A percentile compares a stretch with the other conserved stretches of the same genome.
Conservation (phyloP, 1,140 invertebrate species). For the Apolygus lucorum region DNA sequence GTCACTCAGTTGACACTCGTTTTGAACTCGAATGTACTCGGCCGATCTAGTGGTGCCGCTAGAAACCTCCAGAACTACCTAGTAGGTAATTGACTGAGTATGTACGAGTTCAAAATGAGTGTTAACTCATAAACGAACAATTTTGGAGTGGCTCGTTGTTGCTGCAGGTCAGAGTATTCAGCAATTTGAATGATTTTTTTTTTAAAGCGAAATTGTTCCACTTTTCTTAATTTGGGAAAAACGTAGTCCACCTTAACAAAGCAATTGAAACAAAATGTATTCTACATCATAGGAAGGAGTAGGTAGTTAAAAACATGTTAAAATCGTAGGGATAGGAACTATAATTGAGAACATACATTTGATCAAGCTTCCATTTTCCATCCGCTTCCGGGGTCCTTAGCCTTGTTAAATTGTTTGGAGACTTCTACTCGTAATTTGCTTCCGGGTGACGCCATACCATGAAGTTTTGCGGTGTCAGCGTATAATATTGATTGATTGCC, state of each 20-base stretch:
- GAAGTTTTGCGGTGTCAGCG: neutral
- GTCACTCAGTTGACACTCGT: too few species aligned
- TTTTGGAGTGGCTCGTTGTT: neutral
- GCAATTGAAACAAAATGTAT: neutral
- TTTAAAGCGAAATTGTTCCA: neutral
- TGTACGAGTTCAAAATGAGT: too few species aligned
- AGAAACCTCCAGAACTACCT: neutral
- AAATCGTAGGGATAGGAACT: neutral
- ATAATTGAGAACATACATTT: slow-evolving; percentile 4
- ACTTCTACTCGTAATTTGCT: neutral
- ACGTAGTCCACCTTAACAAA: neutral
- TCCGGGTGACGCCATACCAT: neutral
- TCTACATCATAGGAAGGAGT: neutral
- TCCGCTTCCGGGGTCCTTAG: neutral
- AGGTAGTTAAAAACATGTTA: slow-evolving; percentile 1
- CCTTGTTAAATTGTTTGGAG: neutral
- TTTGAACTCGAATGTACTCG: too few species aligned
- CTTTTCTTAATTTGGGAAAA: neutral
- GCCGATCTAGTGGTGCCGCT: too few species aligned
- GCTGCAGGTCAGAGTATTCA: neutral
- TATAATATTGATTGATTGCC: neutral
- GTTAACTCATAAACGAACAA: too few species aligned
- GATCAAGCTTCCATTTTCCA: slow-evolving; percentile 5
- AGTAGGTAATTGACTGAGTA: too few species aligned
- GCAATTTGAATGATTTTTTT: neutral